Base-by-base conservation (phyloP, 2,797 vertebrate species). In the Chelidonichthys spinosus region DNA sequence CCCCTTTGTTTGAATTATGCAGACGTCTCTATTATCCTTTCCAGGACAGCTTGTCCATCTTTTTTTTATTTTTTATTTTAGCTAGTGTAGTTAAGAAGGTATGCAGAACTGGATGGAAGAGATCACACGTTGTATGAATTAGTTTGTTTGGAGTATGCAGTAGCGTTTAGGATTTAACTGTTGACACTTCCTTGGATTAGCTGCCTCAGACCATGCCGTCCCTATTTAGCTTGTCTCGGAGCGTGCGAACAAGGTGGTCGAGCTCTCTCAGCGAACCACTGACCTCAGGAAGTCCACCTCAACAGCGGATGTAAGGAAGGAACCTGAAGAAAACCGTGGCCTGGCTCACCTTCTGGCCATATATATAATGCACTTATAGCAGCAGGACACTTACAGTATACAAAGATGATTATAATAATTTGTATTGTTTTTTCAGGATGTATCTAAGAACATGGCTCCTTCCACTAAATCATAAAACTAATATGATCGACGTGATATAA, bases 361-460 rank as follows among this genome's bases (percentile, higher is more conserved):
- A 35, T 49, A 60, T 72, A 35, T 70, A 36, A 64, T 10, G 47
- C 18, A 69, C 17, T 72, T 14, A 32, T 54, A 11, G 2, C 11
- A 56, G 46, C 15, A 50, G 53, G 43, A 60, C 18, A 68, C n/a
- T 33, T 44, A 25, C 25, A 25, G 76, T 49, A 46, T 4, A 56
- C 44, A 17, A 63, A n/a, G 14, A n/a, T 40, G 69, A 72, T 66
- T 3, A 6, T 13, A 72, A 77, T 82, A 50, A 33, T 47, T 63
- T 61, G 52, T 53, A 13, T 79, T 67, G 54, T 69, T 81, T 63
- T 75, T 52, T 67, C 33, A 65, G 61, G 59, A 83, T 76, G 42
- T 79, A 76, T 86, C 73, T 84, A 55, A 71, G 64, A 77, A 72
- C 43, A 40, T 64, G 67, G 69, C 76, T 85, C 69, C 67, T 35